A percentile compares a stretch with the other conserved stretches of the same genome.
These are phyloP conservation scores for Himalopsyche tibetana DNA, from an alignment of 2,888 invertebrate species.

Conservation along the genomic window DNA sequence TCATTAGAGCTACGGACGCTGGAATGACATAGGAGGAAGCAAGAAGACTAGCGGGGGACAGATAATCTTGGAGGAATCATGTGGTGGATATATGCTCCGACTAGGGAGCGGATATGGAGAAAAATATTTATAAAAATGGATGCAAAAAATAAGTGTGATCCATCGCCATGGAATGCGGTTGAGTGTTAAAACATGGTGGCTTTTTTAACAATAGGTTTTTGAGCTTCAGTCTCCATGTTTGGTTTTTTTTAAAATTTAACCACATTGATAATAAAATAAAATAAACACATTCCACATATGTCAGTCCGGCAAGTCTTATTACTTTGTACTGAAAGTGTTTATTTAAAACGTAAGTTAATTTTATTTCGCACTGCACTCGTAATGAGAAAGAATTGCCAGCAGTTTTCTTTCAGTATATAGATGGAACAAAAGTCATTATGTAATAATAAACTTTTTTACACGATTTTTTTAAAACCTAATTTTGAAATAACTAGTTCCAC, in stretches of 20 bases:
- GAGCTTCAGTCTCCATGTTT: background rate
- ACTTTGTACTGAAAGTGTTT: background rate
- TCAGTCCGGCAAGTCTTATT: background rate
- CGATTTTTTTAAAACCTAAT: too few species aligned
- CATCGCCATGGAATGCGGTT: background rate
- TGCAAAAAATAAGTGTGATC: background rate
- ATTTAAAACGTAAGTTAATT: background rate
- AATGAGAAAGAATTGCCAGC: background rate
- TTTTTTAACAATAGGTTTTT: background rate
- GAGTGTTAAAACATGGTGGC: background rate
- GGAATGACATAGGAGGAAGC: too few species aligned
- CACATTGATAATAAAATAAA: background rate
- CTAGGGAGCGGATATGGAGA: too few species aligned
- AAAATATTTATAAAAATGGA: too few species aligned
- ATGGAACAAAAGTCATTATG: background rate
- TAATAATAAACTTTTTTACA: background rate
- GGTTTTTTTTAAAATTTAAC: background rate
- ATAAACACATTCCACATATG: background rate
- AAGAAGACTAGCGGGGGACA: too few species aligned
- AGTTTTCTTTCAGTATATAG: background rate
- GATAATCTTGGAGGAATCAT: too few species aligned
- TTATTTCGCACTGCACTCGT: background rate
- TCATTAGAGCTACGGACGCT: too few species aligned
- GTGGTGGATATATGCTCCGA: too few species aligned
- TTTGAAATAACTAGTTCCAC: too few species aligned